A percentile compares a stretch with the other conserved stretches of the same genome.
Conservation (phyloP, 2,113 vertebrate genomes). For the Chascanopsetta lugubris region DNA sequence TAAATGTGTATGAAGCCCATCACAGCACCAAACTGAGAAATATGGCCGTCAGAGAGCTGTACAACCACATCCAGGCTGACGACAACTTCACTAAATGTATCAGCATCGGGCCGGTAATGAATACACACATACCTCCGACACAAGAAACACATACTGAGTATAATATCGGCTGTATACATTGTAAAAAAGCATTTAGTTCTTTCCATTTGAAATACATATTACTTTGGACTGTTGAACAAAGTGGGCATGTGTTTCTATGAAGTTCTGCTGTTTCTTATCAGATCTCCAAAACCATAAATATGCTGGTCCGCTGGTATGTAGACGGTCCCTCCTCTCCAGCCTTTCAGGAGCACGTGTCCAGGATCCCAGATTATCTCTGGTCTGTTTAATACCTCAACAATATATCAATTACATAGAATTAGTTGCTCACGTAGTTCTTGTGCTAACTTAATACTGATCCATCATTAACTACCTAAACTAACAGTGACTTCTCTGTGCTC, state of each 20-base stretch:
- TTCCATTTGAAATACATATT: background rate
- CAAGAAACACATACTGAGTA: background rate
- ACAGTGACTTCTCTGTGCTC: constrained; percentile 25
- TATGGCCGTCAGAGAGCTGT: constrained; percentile 82
- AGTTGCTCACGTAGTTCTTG: background rate
- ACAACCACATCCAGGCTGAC: constrained; percentile 90
- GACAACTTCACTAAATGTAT: constrained; percentile 93
- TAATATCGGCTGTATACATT: background rate
- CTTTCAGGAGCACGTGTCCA: constrained; percentile 90
- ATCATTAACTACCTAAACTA: background rate
- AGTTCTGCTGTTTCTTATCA: constrained; percentile 45
- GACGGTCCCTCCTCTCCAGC: constrained; percentile 86
- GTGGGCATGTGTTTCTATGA: background rate
- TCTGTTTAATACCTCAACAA: constrained; percentile 63
- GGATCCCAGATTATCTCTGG: constrained; percentile 96
- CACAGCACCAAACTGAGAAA: constrained; percentile 84
- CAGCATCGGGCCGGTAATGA: constrained; percentile 91
- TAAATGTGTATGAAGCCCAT: constrained; percentile 90
- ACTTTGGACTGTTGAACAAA: background rate
- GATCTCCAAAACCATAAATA: constrained; percentile 97
- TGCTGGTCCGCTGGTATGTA: constrained; percentile 91
- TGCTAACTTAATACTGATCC: background rate
- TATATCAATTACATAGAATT: background rate
- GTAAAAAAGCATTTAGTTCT: background rate
- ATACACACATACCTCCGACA: background rate